Conservation (phyloP, 2,888 invertebrate species). For the Helleia helle region DNA sequence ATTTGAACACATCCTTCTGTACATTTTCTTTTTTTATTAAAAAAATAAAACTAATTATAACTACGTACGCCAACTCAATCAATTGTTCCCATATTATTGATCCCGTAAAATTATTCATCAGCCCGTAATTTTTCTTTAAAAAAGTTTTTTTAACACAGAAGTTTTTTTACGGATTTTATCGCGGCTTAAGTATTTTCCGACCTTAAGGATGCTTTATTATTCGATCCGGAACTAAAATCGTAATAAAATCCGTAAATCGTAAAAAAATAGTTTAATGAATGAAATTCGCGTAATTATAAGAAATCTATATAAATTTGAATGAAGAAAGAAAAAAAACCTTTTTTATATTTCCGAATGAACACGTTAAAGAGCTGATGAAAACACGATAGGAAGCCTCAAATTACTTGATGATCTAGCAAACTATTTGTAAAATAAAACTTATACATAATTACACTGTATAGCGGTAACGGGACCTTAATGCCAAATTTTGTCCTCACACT, state of each 20-base stretch:
- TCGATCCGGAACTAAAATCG: too few relatives aligned
- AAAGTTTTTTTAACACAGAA: slow-evolving; percentile 6
- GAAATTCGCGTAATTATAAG: too few relatives aligned
- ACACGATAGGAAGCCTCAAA: background rate
- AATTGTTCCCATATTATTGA: slow-evolving; percentile 25
- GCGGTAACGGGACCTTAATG: background rate
- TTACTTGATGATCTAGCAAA: slow-evolving; percentile 5
- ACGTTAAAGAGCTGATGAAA: slow-evolving; percentile 4
- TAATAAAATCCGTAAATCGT: too few relatives aligned
- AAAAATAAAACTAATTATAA: slow-evolving; percentile 24
- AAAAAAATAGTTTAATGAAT: too few relatives aligned
- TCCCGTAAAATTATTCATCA: slow-evolving; percentile 28
- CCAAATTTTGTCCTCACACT: background rate
- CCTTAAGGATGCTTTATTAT: too few relatives aligned
- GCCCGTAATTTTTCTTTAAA: slow-evolving; percentile 16
- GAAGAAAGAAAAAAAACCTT: slow-evolving; percentile 8
- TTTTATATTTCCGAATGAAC: slow-evolving; percentile 4
- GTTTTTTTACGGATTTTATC: too few relatives aligned
- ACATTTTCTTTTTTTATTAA: slow-evolving; percentile 43
- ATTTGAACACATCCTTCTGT: slow-evolving; percentile 69
- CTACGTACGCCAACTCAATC: slow-evolving; percentile 22
- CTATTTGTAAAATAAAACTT: background rate
- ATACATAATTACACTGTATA: slow-evolving; percentile 19
- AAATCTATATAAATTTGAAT: too few relatives aligned
- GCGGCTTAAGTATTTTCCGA: too few relatives aligned